Percentiles rank a stretch among this genome's conserved stretches.
Conservation (phyloP, 2,113 vertebrate species). For the Ammodytes marinus region DNA sequence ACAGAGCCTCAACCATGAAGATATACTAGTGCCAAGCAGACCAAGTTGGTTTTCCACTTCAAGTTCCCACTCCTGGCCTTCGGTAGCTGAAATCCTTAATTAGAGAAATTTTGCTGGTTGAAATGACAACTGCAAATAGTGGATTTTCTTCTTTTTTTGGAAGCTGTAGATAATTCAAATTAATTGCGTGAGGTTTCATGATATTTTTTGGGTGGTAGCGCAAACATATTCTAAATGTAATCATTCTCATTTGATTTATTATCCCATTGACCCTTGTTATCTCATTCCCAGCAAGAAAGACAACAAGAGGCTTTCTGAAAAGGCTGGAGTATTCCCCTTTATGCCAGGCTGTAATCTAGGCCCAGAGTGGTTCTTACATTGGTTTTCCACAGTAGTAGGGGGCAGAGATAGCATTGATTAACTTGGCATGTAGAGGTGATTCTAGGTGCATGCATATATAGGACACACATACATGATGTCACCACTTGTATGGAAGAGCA, state of each 20-base stretch:
- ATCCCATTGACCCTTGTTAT: not conserved
- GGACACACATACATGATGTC: not conserved
- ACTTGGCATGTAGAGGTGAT: slow-evolving; percentile 2
- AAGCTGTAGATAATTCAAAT: slow-evolving; percentile 3
- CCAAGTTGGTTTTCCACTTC: slow-evolving; percentile 59
- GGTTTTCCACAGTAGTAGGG: slow-evolving; percentile 7
- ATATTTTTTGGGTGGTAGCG: not conserved
- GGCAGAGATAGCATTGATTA: slow-evolving; percentile 28
- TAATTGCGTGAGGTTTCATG: not conserved
- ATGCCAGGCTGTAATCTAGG: not conserved
- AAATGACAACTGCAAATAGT: not conserved
- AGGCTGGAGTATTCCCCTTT: not conserved
- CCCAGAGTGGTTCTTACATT: not conserved
- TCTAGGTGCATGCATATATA: not conserved
- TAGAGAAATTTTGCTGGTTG: slow-evolving; percentile 13
- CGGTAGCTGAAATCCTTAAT: slow-evolving; percentile 27
- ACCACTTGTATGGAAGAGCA: not conserved
- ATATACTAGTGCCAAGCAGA: slow-evolving; percentile 49
- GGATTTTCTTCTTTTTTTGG: not conserved
- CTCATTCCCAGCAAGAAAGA: not conserved
- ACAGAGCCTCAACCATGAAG: slow-evolving; percentile 46
- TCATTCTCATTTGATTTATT: not conserved
- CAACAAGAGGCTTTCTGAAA: not conserved
- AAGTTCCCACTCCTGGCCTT: slow-evolving; percentile 50
- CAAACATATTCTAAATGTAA: not conserved